Conservation (phyloP, 2,797 vertebrate genomes). For the Sebastes baramenuke region DNA sequence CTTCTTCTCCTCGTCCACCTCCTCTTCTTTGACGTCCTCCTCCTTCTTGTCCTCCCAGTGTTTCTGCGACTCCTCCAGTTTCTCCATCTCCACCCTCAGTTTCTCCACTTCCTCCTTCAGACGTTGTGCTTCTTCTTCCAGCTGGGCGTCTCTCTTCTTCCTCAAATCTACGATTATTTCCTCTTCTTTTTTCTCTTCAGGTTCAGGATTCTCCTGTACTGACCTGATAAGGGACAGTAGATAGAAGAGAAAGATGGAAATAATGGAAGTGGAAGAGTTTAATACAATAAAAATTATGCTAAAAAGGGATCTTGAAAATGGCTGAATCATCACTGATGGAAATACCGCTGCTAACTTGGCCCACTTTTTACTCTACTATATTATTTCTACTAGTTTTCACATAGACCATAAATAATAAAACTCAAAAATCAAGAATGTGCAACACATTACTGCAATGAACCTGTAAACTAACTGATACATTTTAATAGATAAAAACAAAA, state of each 20-base stretch:
- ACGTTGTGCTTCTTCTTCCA: slow-evolving; percentile 82
- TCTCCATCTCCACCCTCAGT: slow-evolving; percentile 85
- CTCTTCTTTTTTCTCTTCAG: slow-evolving; percentile 74
- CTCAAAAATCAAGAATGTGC: not conserved
- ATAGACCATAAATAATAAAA: not conserved
- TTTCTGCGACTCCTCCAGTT: slow-evolving; percentile 85
- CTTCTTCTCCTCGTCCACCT: slow-evolving; percentile 77
- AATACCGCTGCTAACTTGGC: not conserved
- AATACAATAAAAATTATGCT: not conserved
- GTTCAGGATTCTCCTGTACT: slow-evolving; percentile 72
- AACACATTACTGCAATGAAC: not conserved
- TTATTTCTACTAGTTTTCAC: not conserved
- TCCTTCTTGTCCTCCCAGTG: slow-evolving; percentile 81
- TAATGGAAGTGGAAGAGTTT: not conserved
- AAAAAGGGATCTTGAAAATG: not conserved
- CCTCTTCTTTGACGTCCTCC: slow-evolving; percentile 74
- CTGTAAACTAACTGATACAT: not conserved
- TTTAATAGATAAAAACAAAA: not conserved
- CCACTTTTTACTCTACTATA: not conserved
- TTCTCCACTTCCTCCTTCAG: slow-evolving; percentile 85
- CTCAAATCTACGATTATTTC: slow-evolving; percentile 66
- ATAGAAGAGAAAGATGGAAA: not conserved
- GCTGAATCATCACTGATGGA: not conserved
- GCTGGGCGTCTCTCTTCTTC: slow-evolving; percentile 81
- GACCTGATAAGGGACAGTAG: slow-evolving; percentile 44